These are phyloP conservation scores for Rhipidura dahli DNA, from an alignment of 2,113 vertebrate species.

Conservation along the genomic window DNA sequence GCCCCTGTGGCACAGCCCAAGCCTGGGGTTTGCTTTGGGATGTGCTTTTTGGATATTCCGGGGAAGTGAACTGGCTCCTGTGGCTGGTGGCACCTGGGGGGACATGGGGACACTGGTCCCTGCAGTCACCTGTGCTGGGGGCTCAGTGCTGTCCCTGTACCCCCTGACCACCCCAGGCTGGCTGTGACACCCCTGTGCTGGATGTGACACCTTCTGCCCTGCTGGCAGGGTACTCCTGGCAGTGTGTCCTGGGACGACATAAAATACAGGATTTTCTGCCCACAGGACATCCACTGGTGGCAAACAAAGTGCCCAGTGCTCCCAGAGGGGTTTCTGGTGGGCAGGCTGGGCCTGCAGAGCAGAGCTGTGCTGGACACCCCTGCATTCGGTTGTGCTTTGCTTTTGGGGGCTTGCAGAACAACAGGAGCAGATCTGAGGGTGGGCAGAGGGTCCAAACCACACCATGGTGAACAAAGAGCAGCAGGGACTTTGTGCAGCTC, in stretches of 20 bases:
- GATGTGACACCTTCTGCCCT: background rate
- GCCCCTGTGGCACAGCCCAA: background rate
- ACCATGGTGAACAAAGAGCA: accelerated
- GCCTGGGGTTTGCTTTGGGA: no score
- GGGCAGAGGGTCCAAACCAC: background rate
- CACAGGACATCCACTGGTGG: accelerated
- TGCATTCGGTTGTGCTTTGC: accelerated
- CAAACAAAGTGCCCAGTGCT: accelerated
- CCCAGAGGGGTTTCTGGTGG: background rate
- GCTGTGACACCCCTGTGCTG: no score
- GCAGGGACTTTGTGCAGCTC: background rate
- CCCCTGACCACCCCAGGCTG: accelerated
- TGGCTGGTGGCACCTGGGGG: background rate
- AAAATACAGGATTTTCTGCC: background rate
- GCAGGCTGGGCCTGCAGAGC: background rate
- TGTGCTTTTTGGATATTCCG: accelerated
- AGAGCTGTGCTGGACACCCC: background rate
- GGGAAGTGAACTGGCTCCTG: accelerated
- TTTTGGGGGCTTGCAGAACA: background rate
- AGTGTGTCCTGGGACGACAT: background rate
- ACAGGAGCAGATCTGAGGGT: background rate
- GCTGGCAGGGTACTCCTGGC: background rate
- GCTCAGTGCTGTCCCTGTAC: background rate
- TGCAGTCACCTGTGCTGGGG: accelerated
- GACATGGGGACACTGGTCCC: accelerated